phyloP scores from a whole-genome alignment of 1,140 invertebrate genomes.

The Cydia pomonella region DNA sequence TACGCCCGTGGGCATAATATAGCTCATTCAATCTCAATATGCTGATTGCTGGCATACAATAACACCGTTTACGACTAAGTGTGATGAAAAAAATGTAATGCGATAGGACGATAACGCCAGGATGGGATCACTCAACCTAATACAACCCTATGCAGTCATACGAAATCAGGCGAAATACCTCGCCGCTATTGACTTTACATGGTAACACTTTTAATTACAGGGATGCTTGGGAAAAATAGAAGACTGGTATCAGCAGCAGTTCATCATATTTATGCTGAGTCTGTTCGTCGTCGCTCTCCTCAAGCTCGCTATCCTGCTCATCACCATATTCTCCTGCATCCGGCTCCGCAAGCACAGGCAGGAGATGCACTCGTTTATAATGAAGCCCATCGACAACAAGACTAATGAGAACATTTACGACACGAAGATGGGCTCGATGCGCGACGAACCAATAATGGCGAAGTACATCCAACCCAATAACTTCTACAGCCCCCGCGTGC shows the following conservation, averaged over 20 bases:
- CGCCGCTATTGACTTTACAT: neutral
- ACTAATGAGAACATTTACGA: conserved; percentile 74
- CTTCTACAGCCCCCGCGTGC: conserved; percentile 74
- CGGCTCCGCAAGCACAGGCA: conserved; percentile 71
- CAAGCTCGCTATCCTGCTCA: conserved; percentile 86
- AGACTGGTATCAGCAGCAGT: conserved; percentile 89
- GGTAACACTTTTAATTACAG: conserved; percentile 72
- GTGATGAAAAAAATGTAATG: conserved; percentile 61
- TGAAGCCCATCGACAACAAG: conserved; percentile 64
- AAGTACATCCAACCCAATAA: conserved; percentile 78
- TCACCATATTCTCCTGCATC: conserved; percentile 86
- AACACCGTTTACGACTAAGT: no score
- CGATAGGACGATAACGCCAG: no score
- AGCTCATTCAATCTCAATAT: no score
- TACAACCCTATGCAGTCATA: no score
- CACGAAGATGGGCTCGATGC: conserved; percentile 54
- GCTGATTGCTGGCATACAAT: no score
- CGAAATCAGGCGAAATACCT: no score
- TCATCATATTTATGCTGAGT: conserved; percentile 85
- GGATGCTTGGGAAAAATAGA: conserved; percentile 87
- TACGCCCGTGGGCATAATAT: no score
- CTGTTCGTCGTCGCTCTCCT: conserved; percentile 85
- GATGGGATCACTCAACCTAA: no score
- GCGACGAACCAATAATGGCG: conserved; percentile 69
- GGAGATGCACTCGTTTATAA: conserved; percentile 63